phyloP scores from a whole-genome alignment of 2,113 vertebrate species.

The Crotalus horridus region DNA sequence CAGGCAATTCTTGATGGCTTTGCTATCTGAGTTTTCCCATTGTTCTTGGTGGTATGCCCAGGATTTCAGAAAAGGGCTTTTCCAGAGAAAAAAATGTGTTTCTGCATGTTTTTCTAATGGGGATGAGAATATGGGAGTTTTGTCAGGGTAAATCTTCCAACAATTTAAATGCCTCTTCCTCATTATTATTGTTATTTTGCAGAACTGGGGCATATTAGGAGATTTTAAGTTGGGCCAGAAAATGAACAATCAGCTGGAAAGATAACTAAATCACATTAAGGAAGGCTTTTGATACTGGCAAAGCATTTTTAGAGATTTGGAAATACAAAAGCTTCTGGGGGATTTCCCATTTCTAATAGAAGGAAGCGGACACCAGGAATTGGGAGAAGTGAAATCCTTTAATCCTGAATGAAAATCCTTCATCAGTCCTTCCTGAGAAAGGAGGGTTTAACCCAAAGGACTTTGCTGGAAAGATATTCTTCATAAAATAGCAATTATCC shows the following conservation, averaged over 20 bases:
- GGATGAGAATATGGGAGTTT: no score
- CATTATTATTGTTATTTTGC: not conserved
- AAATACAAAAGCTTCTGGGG: not conserved
- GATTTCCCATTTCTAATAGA: not conserved
- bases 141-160: no score
- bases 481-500: not conserved
- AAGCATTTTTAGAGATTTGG: not conserved
- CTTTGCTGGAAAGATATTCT: not conserved
- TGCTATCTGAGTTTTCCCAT: no score
- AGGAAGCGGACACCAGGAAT: not conserved
- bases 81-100: no score
- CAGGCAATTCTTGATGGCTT: no score
- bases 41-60: no score
- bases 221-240: not conserved
- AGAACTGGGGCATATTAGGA: fast-evolving
- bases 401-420: not conserved
- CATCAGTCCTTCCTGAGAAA: not conserved
- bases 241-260: not conserved
- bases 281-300: not conserved
- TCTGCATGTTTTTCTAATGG: no score
- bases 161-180: not conserved
- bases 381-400: not conserved
- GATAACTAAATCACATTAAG: no score
- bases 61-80: no score
- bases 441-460: not conserved